These are phyloP conservation scores for Liolophura sinensis DNA, from an alignment of 1,140 invertebrate genomes.

Conservation along the genomic window DNA sequence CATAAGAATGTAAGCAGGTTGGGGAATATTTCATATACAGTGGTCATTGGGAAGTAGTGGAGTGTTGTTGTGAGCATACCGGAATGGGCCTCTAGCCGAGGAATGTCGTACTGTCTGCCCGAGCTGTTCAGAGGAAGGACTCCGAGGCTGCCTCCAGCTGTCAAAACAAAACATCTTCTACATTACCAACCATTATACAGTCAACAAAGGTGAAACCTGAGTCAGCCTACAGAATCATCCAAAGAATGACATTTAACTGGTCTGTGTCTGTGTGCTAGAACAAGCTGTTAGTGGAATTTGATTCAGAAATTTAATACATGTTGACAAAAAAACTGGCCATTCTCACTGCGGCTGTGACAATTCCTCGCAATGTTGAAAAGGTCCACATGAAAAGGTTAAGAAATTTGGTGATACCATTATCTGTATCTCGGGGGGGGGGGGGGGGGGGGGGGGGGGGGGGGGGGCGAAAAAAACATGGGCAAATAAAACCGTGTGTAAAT, in stretches of 20 bases:
- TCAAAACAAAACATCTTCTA: slow-evolving; percentile 37
- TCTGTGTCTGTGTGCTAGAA: not conserved
- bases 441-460: too few relatives aligned
- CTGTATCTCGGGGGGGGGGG: too few relatives aligned
- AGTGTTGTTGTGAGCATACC: slow-evolving; percentile 30
- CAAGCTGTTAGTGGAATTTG: not conserved
- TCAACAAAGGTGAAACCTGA: not conserved
- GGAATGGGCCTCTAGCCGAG: slow-evolving; percentile 67
- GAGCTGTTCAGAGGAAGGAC: slow-evolving; percentile 83
- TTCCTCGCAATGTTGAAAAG: too few relatives aligned
- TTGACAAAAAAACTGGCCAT: not conserved
- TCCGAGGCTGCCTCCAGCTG: slow-evolving; percentile 78
- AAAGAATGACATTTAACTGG: not conserved
- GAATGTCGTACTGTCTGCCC: slow-evolving; percentile 84
- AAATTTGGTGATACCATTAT: too few relatives aligned
- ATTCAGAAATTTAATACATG: not conserved
- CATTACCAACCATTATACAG: not conserved
- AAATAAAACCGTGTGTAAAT: too few relatives aligned
- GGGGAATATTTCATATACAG: too few relatives aligned
- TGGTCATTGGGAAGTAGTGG: too few relatives aligned
- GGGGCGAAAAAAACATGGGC: too few relatives aligned
- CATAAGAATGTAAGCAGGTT: too few relatives aligned
- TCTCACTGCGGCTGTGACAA: not conserved
- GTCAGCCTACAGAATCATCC: not conserved
- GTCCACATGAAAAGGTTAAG: too few relatives aligned